A percentile compares a stretch with the other conserved stretches of the same genome.
phyloP scores from a whole-genome alignment of 2,888 invertebrate genomes.

The Watsonalla binaria region DNA sequence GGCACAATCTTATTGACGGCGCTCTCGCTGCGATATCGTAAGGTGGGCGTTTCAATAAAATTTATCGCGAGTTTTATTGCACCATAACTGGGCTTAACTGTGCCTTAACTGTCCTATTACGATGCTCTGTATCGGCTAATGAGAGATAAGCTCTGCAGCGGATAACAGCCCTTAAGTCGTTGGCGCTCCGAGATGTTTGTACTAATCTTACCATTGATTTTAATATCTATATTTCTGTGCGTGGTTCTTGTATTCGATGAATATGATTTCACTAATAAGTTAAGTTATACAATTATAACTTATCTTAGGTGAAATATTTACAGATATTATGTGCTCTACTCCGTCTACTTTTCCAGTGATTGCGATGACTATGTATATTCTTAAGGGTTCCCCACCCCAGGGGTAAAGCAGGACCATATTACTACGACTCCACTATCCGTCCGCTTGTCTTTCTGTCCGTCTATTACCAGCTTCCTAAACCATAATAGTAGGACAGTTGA shows the following conservation, averaged over 20 bases:
- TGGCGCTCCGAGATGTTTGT: neutral
- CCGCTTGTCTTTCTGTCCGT: no score
- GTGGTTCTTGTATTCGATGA: no score
- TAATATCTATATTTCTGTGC: no score
- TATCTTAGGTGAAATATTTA: no score
- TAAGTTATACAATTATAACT: no score
- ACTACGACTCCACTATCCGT: no score
- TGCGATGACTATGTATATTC: no score
- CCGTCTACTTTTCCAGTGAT: neutral
- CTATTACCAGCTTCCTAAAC: no score
- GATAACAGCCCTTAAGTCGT: conserved; percentile 8
- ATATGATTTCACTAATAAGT: no score
- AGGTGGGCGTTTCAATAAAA: conserved; percentile 30
- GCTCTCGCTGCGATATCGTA: conserved; percentile 13
- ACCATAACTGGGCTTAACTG: conserved; percentile 38
- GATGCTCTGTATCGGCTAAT: conserved; percentile 43
- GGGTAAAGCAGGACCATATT: no score
- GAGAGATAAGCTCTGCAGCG: conserved; percentile 38
- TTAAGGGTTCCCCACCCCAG: no score
- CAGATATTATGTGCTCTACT: neutral
- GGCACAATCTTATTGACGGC: conserved; percentile 24
- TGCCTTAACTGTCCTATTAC: conserved; percentile 29
- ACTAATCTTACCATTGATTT: neutral
- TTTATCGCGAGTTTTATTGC: conserved; percentile 50
- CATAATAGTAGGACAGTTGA: no score